phyloP scores from a whole-genome alignment of 2,888 invertebrate genomes.

The Drosophila mercatorum region DNA sequence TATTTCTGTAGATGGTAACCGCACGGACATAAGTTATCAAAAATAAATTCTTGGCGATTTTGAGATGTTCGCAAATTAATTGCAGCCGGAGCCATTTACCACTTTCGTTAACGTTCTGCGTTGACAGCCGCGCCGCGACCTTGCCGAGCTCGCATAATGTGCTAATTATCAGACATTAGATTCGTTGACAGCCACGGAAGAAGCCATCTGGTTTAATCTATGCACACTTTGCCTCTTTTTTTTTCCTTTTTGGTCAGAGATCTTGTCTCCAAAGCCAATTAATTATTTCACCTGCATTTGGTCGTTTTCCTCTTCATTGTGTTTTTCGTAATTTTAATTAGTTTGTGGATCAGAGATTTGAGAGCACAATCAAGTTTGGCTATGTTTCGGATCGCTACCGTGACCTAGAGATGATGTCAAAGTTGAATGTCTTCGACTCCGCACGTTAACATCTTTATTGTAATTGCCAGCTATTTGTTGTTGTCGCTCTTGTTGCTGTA shows the following conservation, averaged over 20 bases:
- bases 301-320: slow-evolving; percentile 1
- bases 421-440: slow-evolving; percentile 73
- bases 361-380: slow-evolving; percentile 11
- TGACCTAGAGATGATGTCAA: slow-evolving; percentile 77
- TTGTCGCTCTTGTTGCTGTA: slow-evolving; percentile 19
- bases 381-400: slow-evolving; percentile 36
- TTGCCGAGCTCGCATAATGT: slow-evolving; percentile 55
- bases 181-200: slow-evolving; percentile 46
- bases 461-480: slow-evolving; percentile 48
- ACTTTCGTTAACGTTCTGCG: slow-evolving; percentile 64
- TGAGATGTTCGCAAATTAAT: slow-evolving; percentile 58
- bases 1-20: slow-evolving; percentile 52
- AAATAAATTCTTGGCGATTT: slow-evolving; percentile 33
- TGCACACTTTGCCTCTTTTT: slow-evolving; percentile 11
- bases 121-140: slow-evolving; percentile 56
- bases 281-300: slow-evolving; percentile 53
- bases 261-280: slow-evolving; percentile 44
- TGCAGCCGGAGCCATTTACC: slow-evolving; percentile 61
- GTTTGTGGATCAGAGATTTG: slow-evolving; percentile 34
- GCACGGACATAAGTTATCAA: slow-evolving; percentile 41
- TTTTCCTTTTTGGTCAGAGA: slow-evolving; percentile 8
- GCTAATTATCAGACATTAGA: slow-evolving; percentile 49
- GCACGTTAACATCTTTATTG: slow-evolving; percentile 59
- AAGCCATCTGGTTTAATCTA: slow-evolving; percentile 38
- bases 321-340: slow-evolving; percentile 40